phyloP scores from a whole-genome alignment of 2,888 invertebrate species.

The Sinodicranocentrus sp. region DNA sequence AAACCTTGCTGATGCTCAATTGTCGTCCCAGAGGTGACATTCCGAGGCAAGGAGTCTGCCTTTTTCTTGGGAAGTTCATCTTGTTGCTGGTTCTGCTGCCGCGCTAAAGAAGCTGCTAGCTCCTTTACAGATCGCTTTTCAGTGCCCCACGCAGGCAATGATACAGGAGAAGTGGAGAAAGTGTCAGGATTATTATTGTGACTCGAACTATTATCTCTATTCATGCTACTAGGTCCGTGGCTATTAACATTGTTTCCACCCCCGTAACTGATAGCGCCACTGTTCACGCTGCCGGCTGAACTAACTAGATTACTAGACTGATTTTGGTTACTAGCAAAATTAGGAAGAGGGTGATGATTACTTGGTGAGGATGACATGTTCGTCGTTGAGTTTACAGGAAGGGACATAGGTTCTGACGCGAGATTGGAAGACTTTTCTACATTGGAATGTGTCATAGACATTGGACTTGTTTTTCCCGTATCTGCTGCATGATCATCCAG shows the following conservation, averaged over 20 bases:
- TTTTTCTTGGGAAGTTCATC: conserved; percentile 73
- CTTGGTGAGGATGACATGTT: conserved; percentile 63
- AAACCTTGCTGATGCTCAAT: conserved; percentile 75
- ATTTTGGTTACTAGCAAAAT: conserved; percentile 64
- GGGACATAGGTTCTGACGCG: conserved; percentile 63
- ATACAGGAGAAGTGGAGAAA: conserved; percentile 67
- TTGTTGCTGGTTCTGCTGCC: conserved; percentile 69
- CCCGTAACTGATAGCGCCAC: conserved; percentile 68
- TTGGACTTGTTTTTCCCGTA: conserved; percentile 72
- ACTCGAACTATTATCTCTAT: conserved; percentile 56
- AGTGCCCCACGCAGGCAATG: conserved; percentile 71
- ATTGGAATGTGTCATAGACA: conserved; percentile 43
- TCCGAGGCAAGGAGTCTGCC: conserved; percentile 73
- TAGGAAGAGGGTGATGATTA: conserved; percentile 66
- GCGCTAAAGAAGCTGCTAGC: conserved; percentile 80
- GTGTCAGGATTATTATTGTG: conserved; percentile 56
- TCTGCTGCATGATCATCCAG: conserved; percentile 81
- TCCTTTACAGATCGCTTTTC: conserved; percentile 81
- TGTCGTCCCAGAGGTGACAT: conserved; percentile 53
- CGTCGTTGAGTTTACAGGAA: conserved; percentile 47
- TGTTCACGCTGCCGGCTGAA: conserved; percentile 57
- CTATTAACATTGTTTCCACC: conserved; percentile 61
- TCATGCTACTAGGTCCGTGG: conserved; percentile 55
- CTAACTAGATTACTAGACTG: conserved; percentile 70
- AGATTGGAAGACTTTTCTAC: conserved; percentile 59